phyloP scores from a whole-genome alignment of 2,113 vertebrate species.

The Ascaphus truei region DNA sequence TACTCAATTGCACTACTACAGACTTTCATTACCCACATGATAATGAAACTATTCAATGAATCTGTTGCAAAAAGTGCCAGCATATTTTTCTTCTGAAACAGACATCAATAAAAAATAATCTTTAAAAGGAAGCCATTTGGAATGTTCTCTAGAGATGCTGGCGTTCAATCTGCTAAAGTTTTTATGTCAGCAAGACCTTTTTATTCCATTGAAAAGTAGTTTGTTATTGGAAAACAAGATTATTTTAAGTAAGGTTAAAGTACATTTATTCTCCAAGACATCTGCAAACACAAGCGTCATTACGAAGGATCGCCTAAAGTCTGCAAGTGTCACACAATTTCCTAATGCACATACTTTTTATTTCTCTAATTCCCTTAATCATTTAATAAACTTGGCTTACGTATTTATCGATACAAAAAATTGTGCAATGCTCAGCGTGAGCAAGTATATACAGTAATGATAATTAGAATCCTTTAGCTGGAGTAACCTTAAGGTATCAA shows the following conservation, averaged over 20 bases:
- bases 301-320: too few species aligned
- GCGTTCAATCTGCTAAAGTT: not conserved
- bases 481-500: too few species aligned
- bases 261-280: not conserved
- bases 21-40: not conserved
- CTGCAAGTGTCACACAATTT: too few species aligned
- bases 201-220: not conserved
- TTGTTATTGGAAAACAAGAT: not conserved
- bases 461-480: too few species aligned
- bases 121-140: too few species aligned
- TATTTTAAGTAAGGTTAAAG: not conserved
- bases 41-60: not conserved
- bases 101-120: not conserved
- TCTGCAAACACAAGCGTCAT: not conserved
- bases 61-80: not conserved
- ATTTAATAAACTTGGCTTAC: too few species aligned
- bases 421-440: too few species aligned
- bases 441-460: too few species aligned
- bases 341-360: too few species aligned
- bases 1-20: too few species aligned
- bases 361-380: too few species aligned
- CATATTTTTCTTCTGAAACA: not conserved
- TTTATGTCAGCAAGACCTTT: slow-evolving; percentile 6
- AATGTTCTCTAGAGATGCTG: not conserved
- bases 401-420: too few species aligned